These are phyloP conservation scores for Hemibagrus guttatus DNA, from an alignment of 2,797 vertebrate species.

Conservation along the genomic window DNA sequence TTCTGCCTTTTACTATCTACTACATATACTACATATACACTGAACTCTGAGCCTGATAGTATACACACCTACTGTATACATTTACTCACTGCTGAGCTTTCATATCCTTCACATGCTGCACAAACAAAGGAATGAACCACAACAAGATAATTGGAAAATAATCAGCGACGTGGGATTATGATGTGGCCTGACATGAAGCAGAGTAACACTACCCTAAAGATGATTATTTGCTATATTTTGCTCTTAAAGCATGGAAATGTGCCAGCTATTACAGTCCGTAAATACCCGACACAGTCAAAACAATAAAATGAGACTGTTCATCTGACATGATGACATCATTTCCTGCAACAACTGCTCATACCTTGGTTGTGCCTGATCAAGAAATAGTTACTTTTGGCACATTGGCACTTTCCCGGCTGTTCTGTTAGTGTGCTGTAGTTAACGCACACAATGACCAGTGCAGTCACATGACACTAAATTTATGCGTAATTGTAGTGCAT, in stretches of 20 bases:
- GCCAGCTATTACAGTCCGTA: neutral
- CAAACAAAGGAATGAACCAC: neutral
- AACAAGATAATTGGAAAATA: neutral
- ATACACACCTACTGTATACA: neutral
- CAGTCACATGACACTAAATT: slow-evolving; percentile 5
- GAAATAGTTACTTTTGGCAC: slow-evolving; percentile 4
- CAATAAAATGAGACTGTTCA: neutral
- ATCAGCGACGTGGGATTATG: neutral
- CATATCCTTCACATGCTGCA: neutral
- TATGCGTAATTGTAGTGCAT: slow-evolving; percentile 13
- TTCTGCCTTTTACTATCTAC: neutral
- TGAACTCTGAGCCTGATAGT: neutral
- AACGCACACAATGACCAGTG: neutral
- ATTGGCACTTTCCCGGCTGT: neutral
- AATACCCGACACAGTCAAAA: neutral
- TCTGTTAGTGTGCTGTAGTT: neutral
- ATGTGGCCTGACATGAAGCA: neutral
- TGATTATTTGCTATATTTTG: neutral
- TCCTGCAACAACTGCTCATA: neutral
- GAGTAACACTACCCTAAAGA: neutral
- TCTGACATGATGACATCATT: neutral
- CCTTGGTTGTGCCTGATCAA: neutral
- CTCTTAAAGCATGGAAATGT: neutral
- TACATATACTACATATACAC: neutral
- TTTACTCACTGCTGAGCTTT: neutral